Evolutionary conservation across 2,888 invertebrate species (phyloP).

Genomic region (Protodeltote pygarga): DNA sequence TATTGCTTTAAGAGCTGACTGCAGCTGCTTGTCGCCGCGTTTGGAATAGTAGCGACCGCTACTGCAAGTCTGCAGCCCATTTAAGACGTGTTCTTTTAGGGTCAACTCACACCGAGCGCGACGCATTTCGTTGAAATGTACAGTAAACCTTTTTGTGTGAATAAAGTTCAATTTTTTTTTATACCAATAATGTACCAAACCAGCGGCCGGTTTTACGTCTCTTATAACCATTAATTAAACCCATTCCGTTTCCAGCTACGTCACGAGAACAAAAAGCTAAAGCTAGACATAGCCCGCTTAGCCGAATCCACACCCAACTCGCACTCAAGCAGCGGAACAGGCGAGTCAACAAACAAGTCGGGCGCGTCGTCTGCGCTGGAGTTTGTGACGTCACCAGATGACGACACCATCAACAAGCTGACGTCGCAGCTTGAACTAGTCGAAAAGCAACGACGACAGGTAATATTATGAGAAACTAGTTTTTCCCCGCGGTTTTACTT

Average conservation of each 20-base stretch:
- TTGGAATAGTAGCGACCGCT: no score
- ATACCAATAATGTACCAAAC: no score
- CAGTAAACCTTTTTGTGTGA: no score
- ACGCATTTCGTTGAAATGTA: no score
- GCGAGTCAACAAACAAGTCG: constrained; percentile 51
- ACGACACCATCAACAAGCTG: constrained; percentile 79
- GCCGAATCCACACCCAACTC: constrained; percentile 49
- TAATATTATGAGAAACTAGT: constrained; percentile 37
- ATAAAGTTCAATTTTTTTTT: no score
- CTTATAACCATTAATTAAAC: not conserved
- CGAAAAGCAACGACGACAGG: constrained; percentile 80
- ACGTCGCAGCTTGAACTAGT: constrained; percentile 77
- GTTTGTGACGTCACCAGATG: constrained; percentile 82
- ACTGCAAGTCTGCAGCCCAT: no score
- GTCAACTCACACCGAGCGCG: no score
- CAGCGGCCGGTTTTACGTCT: no score
- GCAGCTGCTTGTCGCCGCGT: no score
- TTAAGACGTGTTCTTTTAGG: no score
- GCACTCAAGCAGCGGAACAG: constrained; percentile 51
- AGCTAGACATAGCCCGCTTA: constrained; percentile 62
- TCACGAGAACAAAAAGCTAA: constrained; percentile 75
- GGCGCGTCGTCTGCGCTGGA: constrained; percentile 73
- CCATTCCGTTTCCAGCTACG: constrained; percentile 65
- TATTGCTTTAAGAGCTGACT: no score
- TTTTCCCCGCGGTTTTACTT: no score